A percentile compares a stretch with the other conserved stretches of the same genome.
Evolutionary conservation across 2,888 invertebrate genomes (phyloP).

Genomic region (Hirtodrosophila cameraria): DNA sequence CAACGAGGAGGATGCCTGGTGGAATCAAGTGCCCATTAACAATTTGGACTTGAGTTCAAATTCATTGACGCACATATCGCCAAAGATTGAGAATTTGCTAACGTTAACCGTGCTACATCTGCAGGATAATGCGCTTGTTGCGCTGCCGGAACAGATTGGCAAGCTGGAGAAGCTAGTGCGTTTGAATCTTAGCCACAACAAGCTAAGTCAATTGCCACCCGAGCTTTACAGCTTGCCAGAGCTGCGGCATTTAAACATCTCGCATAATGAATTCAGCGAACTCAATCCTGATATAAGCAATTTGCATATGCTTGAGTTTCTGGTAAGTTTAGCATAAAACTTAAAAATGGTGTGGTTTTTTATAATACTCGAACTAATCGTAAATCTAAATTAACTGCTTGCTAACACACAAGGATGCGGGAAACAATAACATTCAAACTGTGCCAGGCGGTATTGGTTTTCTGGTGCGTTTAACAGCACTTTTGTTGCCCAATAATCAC

Average conservation of each 20-base stretch:
- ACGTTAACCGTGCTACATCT: conserved; percentile 90
- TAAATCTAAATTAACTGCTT: conserved; percentile 21
- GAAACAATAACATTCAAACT: conserved; percentile 89
- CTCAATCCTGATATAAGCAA: conserved; percentile 91
- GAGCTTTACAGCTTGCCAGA: conserved; percentile 89
- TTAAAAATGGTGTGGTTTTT: conserved; percentile 46
- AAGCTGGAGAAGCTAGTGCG: conserved; percentile 88
- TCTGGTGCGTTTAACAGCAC: conserved; percentile 89
- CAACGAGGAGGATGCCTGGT: conserved; percentile 89
- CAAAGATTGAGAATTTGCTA: conserved; percentile 87
- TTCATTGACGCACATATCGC: conserved; percentile 87
- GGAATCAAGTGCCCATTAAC: conserved; percentile 91
- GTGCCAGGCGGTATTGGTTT: conserved; percentile 93
- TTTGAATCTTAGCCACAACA: conserved; percentile 89
- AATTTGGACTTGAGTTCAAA: conserved; percentile 92
- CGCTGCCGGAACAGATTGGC: conserved; percentile 90
- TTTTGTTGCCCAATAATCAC: conserved; percentile 91
- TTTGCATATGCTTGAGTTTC: conserved; percentile 90
- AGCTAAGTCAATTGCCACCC: conserved; percentile 86
- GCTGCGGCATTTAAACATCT: conserved; percentile 89
- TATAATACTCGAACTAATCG: conserved; percentile 9
- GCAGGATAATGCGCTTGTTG: conserved; percentile 91
- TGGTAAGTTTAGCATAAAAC: conserved; percentile 85
- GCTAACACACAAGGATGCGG: conserved; percentile 88
- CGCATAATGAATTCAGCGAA: conserved; percentile 89